These are phyloP conservation scores for Drosophila nannoptera DNA, from an alignment of 1,140 invertebrate species.

Conservation along the genomic window DNA sequence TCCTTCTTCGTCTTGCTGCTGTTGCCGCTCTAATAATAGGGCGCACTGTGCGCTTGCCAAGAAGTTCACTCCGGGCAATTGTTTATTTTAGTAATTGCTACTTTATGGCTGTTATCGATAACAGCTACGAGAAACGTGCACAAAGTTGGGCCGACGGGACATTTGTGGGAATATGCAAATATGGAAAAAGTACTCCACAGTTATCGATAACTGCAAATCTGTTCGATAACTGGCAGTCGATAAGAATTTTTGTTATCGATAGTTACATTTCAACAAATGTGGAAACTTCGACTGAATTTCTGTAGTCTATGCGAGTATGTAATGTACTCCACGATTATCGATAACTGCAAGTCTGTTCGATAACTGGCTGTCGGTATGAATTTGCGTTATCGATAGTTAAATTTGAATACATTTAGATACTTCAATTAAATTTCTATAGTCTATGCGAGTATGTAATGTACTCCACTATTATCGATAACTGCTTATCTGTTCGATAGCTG, in stretches of 20 bases:
- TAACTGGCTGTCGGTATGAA: no score
- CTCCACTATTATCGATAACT: no score
- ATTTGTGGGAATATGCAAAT: conserved; percentile 27
- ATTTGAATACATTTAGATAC: no score
- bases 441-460: no score
- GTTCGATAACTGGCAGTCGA: background rate
- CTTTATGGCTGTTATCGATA: conserved; percentile 54
- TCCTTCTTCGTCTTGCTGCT: conserved; percentile 1
- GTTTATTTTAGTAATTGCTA: conserved; percentile 72
- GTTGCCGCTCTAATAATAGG: conserved; percentile 11
- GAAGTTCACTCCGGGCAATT: conserved; percentile 41
- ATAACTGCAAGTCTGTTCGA: no score
- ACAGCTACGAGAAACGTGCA: background rate
- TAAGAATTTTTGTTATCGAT: background rate
- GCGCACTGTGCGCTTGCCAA: conserved; percentile 2
- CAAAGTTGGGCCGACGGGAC: background rate
- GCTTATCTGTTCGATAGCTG: no score
- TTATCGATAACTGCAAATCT: background rate
- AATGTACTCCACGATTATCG: no score
- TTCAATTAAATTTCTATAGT: no score
- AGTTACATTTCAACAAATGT: background rate
- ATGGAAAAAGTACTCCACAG: conserved; percentile 30
- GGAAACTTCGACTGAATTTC: no score
- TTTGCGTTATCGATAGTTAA: no score
- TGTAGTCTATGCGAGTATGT: no score